These are phyloP conservation scores for human (Homo sapiens) DNA, from an alignment of 2,113 vertebrate genomes.

Conservation along the genomic window GRCh38 chr11:132722501-132723000, in stretches of 20 bases:
- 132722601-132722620: slow-evolving; percentile 66
- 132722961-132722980: background rate
- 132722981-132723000: background rate
- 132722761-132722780: background rate
- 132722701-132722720: slow-evolving; percentile 60
- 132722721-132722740: slow-evolving; percentile 36
- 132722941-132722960: background rate
- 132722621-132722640: slow-evolving; percentile 71
- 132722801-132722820: background rate
- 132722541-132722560: background rate
- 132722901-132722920: background rate
- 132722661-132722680: slow-evolving; percentile 69
- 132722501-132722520: background rate
- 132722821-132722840: fast-evolving
- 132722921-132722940: background rate
- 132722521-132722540: background rate
- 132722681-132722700: slow-evolving; percentile 70
- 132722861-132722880: slow-evolving; percentile 1
- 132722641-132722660: slow-evolving; percentile 74
- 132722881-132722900: slow-evolving; percentile 14
- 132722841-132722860: background rate
- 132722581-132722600: slow-evolving; percentile 61
- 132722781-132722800: background rate
- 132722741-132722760: background rate
- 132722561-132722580: slow-evolving; percentile 62